Conservation (phyloP, 2,888 invertebrate genomes). For the Tyria jacobaeae region DNA sequence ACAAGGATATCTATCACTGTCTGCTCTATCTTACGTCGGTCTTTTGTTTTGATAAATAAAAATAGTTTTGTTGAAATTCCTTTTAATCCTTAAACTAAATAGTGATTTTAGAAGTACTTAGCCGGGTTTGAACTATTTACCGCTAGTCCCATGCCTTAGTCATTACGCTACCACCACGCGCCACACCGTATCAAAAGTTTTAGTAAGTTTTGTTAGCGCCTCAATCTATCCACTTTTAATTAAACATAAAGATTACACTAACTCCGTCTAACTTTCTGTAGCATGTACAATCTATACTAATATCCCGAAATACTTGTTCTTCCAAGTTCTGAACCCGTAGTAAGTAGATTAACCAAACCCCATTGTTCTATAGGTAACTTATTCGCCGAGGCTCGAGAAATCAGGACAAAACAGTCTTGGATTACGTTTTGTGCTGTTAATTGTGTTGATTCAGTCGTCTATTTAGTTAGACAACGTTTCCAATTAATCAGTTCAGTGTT, state of each 20-base stretch:
- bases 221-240: neutral
- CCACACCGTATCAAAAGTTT: no score
- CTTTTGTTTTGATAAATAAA: no score
- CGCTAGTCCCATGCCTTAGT: no score
- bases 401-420: neutral
- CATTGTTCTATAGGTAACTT: constrained; percentile 13
- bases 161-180: no score
- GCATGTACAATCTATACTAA: neutral
- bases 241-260: neutral
- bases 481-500: neutral
- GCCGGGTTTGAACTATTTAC: no score
- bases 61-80: no score
- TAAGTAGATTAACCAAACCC: constrained; percentile 12
- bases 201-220: no score
- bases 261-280: constrained; percentile 4
- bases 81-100: no score
- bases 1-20: no score
- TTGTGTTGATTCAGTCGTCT: neutral
- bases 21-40: no score
- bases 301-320: constrained; percentile 2
- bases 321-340: constrained; percentile 10
- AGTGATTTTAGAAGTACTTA: no score
- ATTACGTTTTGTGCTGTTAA: constrained; percentile 5
- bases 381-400: constrained; percentile 4
- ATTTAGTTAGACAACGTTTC: neutral